phyloP scores from a whole-genome alignment of 2,888 invertebrate species.

The Drosophila tripunctata region DNA sequence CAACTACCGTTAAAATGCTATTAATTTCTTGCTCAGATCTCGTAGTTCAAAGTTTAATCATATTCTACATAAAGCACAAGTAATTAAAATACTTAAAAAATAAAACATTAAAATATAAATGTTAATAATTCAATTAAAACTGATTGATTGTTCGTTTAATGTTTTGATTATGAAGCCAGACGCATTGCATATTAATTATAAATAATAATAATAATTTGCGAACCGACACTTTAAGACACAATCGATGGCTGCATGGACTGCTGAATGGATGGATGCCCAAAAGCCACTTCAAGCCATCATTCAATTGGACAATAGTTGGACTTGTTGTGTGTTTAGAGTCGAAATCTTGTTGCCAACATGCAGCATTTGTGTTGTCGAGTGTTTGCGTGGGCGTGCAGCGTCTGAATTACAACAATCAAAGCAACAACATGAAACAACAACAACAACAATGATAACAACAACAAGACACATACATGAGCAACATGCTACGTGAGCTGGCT shows the following conservation, averaged over 20 bases:
- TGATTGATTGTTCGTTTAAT: slow-evolving; percentile 51
- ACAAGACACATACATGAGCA: slow-evolving; percentile 55
- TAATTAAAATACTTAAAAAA: background rate
- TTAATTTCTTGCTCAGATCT: no score
- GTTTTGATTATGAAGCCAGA: slow-evolving; percentile 60
- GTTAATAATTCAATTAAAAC: slow-evolving; percentile 27
- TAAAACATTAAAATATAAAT: slow-evolving; percentile 1
- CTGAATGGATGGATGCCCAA: slow-evolving; percentile 35
- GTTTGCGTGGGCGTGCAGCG: slow-evolving; percentile 67
- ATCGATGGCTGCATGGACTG: slow-evolving; percentile 8
- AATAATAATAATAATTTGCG: slow-evolving; percentile 52
- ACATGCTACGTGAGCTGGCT: slow-evolving; percentile 66
- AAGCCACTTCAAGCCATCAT: slow-evolving; percentile 68
- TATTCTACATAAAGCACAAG: no score
- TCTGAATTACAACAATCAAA: slow-evolving; percentile 29
- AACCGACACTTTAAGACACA: slow-evolving; percentile 34
- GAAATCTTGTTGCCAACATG: background rate
- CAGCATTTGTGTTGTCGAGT: slow-evolving; percentile 54
- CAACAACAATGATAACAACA: slow-evolving; percentile 9
- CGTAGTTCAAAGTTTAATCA: no score
- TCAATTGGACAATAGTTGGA: slow-evolving; percentile 58
- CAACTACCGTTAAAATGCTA: no score
- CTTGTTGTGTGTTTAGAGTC: slow-evolving; percentile 25
- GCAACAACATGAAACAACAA: slow-evolving; percentile 18
- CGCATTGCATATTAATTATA: slow-evolving; percentile 27